Conservation (phyloP, 2,113 vertebrate genomes). For the Dipodomys spectabilis region DNA sequence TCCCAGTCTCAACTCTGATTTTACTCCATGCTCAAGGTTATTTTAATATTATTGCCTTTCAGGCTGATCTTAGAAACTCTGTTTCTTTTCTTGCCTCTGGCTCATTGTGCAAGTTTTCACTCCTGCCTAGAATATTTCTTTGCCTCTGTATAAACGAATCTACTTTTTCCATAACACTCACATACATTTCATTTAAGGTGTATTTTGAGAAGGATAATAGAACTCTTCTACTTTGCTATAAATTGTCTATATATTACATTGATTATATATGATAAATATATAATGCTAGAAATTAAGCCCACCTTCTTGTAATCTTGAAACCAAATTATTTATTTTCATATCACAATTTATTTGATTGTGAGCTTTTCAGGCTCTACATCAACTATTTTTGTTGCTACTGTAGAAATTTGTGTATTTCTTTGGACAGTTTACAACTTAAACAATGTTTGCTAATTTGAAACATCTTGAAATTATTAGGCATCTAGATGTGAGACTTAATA, state of each 20-base stretch:
- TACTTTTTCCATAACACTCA: neutral
- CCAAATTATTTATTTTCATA: neutral
- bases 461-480: neutral
- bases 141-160: neutral
- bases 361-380: neutral
- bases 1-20: neutral
- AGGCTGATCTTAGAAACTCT: neutral
- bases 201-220: too few species aligned
- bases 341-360: neutral
- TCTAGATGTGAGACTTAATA: neutral
- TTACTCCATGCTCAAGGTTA: neutral
- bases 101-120: neutral
- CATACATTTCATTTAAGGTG: neutral
- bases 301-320: neutral
- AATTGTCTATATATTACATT: too few species aligned
- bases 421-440: neutral
- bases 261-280: too few species aligned
- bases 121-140: neutral
- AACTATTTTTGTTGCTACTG: neutral
- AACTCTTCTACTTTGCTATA: neutral
- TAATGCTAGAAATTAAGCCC: too few species aligned
- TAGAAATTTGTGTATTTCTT: neutral
- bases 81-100: constrained; percentile 14
- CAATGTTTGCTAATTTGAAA: neutral
- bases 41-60: neutral